phyloP scores from a whole-genome alignment of 1,140 invertebrate species.

The Drosophila orosa region DNA sequence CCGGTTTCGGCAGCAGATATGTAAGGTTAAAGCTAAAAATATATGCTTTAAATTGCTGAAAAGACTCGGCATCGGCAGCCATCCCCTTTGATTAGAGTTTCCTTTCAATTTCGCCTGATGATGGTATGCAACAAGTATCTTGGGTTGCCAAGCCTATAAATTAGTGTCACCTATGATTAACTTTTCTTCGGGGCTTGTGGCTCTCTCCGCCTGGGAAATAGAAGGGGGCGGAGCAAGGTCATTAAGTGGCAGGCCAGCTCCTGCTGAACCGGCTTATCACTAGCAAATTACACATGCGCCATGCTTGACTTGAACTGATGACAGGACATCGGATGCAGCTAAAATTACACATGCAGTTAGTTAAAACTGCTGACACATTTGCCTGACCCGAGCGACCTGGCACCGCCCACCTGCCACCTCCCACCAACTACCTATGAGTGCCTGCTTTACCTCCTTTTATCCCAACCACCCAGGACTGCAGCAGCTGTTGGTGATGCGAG shows the following conservation, averaged over 20 bases:
- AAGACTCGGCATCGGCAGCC: not conserved
- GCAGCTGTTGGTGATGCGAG: slow-evolving; percentile 55
- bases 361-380: slow-evolving; percentile 64
- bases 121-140: slow-evolving; percentile 70
- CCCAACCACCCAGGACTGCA: slow-evolving; percentile 2
- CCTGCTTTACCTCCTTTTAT: not conserved
- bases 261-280: slow-evolving; percentile 35
- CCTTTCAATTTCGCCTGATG: slow-evolving; percentile 40
- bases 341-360: slow-evolving; percentile 66
- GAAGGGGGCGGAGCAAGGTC: slow-evolving; percentile 41
- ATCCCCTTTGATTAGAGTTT: slow-evolving; percentile 52
- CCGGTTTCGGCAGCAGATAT: slow-evolving; percentile 36
- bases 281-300: slow-evolving; percentile 62
- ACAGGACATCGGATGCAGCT: slow-evolving; percentile 57
- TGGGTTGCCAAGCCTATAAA: slow-evolving; percentile 46
- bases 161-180: slow-evolving; percentile 64
- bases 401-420: not conserved
- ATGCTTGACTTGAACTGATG: slow-evolving; percentile 65
- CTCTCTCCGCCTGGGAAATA: not conserved
- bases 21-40: slow-evolving; percentile 66
- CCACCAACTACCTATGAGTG: slow-evolving; percentile 3
- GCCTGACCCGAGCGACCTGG: slow-evolving; percentile 23
- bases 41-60: slow-evolving; percentile 59
- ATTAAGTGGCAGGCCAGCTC: slow-evolving; percentile 28
- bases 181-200: slow-evolving; percentile 27